Evolutionary conservation across 2,113 vertebrate genomes (phyloP).

Genomic region (Thermophis baileyi): DNA sequence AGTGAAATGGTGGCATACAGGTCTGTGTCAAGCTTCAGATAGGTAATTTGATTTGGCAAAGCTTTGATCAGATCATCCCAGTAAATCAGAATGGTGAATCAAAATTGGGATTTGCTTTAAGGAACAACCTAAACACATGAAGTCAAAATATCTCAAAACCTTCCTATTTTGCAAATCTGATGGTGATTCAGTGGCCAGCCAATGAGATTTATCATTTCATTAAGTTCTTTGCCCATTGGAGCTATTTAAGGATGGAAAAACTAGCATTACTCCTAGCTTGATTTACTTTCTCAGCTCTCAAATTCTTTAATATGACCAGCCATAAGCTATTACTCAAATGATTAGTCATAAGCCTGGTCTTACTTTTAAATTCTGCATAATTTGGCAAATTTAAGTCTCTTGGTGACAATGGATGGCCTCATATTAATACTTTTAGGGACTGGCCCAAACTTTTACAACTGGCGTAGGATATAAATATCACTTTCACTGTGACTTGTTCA

Average conservation of each 20-base stretch:
- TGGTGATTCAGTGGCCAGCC: background rate
- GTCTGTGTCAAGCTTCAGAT: background rate
- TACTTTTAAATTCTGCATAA: background rate
- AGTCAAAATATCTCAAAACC: background rate
- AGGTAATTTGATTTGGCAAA: background rate
- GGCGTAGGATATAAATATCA: background rate
- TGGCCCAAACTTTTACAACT: background rate
- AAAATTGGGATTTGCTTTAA: background rate
- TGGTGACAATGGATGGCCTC: background rate
- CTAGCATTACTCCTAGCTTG: background rate
- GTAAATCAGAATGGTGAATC: background rate
- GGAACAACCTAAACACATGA: background rate
- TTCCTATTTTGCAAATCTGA: background rate
- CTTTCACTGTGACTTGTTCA: background rate
- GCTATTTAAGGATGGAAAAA: background rate
- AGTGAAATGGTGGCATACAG: background rate
- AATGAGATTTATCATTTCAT: background rate
- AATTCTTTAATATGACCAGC: background rate
- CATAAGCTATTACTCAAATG: background rate
- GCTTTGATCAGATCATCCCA: background rate
- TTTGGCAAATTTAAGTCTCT: background rate
- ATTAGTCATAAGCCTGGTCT: background rate
- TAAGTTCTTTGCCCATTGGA: background rate
- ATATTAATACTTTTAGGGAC: background rate
- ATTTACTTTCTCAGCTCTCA: background rate